Percentiles rank a stretch among this genome's conserved stretches.
Evolutionary conservation across 2,797 vertebrate species (phyloP).

Genomic region (Mus caroli): DNA sequence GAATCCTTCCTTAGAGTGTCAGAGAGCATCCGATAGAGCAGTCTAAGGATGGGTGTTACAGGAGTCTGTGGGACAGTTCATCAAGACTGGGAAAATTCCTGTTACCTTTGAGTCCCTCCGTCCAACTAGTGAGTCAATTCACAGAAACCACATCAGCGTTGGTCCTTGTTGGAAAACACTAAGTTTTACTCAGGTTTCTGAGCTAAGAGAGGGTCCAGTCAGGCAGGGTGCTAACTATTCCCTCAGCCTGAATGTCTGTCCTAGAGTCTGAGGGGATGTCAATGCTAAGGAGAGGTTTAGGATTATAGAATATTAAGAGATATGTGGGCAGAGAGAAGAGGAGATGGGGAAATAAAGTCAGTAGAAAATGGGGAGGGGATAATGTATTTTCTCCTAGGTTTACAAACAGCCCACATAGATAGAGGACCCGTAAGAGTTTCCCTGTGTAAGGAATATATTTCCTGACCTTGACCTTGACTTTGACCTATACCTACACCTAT

Average conservation of each 20-base stretch:
- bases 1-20: not conserved
- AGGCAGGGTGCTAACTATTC: conserved; percentile 57
- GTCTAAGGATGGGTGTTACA: not conserved
- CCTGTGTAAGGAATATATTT: not conserved
- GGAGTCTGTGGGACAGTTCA: not conserved
- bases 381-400: conserved; percentile 51
- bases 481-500: not conserved
- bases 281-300: conserved; percentile 56
- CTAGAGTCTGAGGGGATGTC: conserved; percentile 49
- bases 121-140: conserved; percentile 51
- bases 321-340: not conserved
- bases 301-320: conserved; percentile 58
- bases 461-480: not conserved
- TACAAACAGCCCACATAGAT: conserved; percentile 34
- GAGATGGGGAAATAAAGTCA: not conserved
- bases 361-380: not conserved
- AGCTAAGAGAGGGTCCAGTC: not conserved
- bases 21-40: not conserved
- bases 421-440: not conserved
- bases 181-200: conserved; percentile 2
- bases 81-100: not conserved
- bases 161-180: not conserved
- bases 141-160: conserved; percentile 19
- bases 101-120: not conserved
- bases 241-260: not conserved